A percentile compares a stretch with the other conserved stretches of the same genome.
Evolutionary conservation across 2,113 vertebrate genomes (phyloP).

Genomic region (Nycticebus coucang): DNA sequence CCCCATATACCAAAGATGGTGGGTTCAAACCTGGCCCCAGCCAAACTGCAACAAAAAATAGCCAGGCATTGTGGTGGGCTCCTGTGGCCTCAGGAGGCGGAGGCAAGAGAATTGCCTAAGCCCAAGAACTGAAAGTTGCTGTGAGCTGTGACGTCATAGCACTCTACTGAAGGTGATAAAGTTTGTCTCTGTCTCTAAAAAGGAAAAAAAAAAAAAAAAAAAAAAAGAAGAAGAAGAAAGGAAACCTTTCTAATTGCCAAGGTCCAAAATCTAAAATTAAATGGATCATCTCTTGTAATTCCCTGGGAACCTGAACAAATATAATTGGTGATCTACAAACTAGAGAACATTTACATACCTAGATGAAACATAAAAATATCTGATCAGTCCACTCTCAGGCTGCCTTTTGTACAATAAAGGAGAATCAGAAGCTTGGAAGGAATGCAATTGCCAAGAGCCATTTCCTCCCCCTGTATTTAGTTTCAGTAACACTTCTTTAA

Average conservation of each 20-base stretch:
- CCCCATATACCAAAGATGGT: no score
- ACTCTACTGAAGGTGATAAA: no score
- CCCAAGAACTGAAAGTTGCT: no score
- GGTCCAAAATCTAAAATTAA: conserved; percentile 17
- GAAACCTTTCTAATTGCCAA: not conserved
- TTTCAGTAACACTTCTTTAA: conserved; percentile 64
- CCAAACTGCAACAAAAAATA: no score
- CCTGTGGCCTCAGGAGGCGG: no score
- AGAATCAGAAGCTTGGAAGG: not conserved
- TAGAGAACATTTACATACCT: not conserved
- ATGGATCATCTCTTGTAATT: not conserved
- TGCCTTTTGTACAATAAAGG: not conserved
- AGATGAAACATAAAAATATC: not conserved
- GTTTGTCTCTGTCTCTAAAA: no score
- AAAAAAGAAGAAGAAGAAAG: not conserved
- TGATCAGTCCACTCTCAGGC: not conserved
- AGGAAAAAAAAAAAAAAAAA: no score
- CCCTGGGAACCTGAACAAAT: not conserved
- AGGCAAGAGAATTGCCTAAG: no score
- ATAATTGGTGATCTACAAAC: not conserved
- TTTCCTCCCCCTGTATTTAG: not conserved
- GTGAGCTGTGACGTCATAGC: no score
- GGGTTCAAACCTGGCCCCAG: no score
- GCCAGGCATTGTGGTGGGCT: no score
- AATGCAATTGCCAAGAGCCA: not conserved